These are phyloP conservation scores for Haemorhous mexicanus DNA, from an alignment of 2,113 vertebrate species.

Conservation along the genomic window DNA sequence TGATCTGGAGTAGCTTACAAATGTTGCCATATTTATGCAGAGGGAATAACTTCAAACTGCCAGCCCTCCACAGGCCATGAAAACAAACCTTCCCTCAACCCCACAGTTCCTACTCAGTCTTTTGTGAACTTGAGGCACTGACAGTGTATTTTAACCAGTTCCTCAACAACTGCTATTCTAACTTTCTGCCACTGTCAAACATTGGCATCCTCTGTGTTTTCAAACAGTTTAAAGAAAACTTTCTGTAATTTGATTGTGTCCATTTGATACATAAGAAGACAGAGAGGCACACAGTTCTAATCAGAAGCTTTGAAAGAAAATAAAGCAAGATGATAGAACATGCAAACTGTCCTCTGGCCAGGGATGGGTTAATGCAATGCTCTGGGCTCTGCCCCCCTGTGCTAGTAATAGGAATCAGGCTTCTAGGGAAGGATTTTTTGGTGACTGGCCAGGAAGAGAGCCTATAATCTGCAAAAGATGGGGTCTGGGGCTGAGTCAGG, in stretches of 20 bases:
- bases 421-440: constrained; percentile 55
- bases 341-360: not conserved
- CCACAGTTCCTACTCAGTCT: not conserved
- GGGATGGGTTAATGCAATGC: not conserved
- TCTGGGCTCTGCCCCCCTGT: not conserved
- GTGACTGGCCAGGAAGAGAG: constrained; percentile 36
- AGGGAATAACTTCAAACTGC: constrained; percentile 20
- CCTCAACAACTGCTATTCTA: not conserved
- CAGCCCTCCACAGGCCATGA: not conserved
- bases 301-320: not conserved
- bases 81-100: constrained; percentile 4
- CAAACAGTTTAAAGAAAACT: not conserved
- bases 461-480: constrained; percentile 61
- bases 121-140: constrained; percentile 12
- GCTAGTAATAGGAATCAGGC: constrained; percentile 52
- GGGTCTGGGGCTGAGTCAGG: constrained; percentile 32
- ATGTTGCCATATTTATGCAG: constrained; percentile 44
- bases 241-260: not conserved
- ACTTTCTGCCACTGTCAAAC: not conserved
- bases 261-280: not conserved
- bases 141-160: constrained; percentile 40
- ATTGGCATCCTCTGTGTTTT: not conserved
- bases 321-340: not conserved
- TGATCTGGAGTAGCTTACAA: constrained; percentile 48
- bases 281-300: not conserved